phyloP scores from a whole-genome alignment of 30 jellyfish, hydroid and myxozoan species.

The Hydractinia echinata region DNA sequence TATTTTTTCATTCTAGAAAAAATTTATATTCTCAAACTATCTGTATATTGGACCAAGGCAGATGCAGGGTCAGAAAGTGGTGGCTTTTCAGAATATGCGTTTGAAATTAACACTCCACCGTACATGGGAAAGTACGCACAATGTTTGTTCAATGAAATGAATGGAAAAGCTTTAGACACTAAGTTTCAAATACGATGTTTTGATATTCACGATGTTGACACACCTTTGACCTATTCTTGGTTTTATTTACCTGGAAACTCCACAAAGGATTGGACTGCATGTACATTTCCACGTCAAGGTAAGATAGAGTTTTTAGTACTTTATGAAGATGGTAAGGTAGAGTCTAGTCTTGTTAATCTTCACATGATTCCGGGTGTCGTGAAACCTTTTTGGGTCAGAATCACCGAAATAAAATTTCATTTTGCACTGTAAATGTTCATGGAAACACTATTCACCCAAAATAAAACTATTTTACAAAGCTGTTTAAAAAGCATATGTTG shows the following conservation, averaged over 20 bases:
- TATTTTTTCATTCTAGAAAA: background rate
- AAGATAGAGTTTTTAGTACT: no score
- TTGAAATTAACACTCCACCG: conserved; percentile 20
- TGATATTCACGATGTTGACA: conserved; percentile 15
- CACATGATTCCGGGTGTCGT: no score
- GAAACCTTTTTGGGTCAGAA: no score
- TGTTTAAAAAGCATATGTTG: no score
- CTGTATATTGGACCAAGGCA: conserved; percentile 7
- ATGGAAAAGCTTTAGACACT: conserved; percentile 17
- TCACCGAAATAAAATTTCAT: no score
- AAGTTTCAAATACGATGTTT: background rate
- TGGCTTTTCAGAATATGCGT: conserved; percentile 14
- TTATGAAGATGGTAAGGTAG: no score
- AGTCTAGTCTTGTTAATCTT: no score
- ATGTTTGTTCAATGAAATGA: background rate
- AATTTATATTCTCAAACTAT: conserved; percentile 5
- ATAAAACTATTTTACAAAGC: no score
- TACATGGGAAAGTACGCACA: background rate
- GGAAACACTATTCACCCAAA: no score
- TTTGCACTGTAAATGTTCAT: no score
- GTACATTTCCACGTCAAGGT: conserved; percentile 24
- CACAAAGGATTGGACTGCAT: conserved; percentile 10
- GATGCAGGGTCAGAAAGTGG: background rate
- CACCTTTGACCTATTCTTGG: conserved; percentile 18
- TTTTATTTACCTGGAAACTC: background rate